Conservation (phyloP, 1,140 invertebrate species). For the Camponotus pennsylvanicus region DNA sequence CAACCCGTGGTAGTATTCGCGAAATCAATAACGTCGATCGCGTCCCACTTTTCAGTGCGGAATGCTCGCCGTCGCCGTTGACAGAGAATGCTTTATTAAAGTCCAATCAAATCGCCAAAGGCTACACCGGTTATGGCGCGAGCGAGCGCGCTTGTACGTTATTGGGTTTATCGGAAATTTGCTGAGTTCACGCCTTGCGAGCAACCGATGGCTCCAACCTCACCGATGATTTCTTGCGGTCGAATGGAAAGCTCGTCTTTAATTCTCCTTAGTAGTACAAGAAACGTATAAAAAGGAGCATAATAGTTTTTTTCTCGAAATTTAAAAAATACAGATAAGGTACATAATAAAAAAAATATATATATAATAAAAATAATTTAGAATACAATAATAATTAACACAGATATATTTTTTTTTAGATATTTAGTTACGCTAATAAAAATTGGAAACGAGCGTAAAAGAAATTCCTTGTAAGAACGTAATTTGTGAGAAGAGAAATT, state of each 20-base stretch:
- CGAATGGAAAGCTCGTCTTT: conserved; percentile 51
- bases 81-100: conserved; percentile 72
- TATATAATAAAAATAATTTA: not conserved
- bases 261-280: not conserved
- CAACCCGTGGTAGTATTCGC: conserved; percentile 38
- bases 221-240: conserved; percentile 38
- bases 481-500: not conserved
- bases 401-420: not conserved
- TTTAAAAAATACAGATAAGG: not conserved
- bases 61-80: conserved; percentile 54
- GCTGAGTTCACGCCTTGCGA: conserved; percentile 62
- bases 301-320: not conserved
- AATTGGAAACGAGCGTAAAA: not conserved
- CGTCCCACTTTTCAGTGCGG: conserved; percentile 58
- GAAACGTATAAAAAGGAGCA: not conserved
- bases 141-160: conserved; percentile 60
- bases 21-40: conserved; percentile 63
- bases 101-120: conserved; percentile 70
- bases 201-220: conserved; percentile 47
- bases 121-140: conserved; percentile 65
- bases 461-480: not conserved
- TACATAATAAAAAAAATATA: not conserved
- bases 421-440: not conserved
- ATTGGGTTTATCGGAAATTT: conserved; percentile 75
- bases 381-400: not conserved